phyloP scores from a whole-genome alignment of 2,113 vertebrate genomes.

The Aplodontia rufa region DNA sequence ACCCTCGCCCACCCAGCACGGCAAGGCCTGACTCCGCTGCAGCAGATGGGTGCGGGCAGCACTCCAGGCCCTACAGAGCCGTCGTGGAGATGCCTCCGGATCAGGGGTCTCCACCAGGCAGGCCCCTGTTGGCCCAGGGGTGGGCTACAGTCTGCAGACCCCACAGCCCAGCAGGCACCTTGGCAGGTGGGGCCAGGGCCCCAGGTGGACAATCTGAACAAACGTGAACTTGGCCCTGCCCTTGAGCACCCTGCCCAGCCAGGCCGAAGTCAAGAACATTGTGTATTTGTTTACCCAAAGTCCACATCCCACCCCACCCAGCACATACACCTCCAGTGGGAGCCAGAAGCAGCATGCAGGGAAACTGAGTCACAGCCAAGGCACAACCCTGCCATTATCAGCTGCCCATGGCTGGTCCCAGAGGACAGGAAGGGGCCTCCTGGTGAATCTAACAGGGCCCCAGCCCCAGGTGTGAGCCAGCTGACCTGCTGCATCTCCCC shows the following conservation, averaged over 20 bases:
- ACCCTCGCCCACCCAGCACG: accelerated
- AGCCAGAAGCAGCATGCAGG: neutral
- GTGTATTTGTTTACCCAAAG: neutral
- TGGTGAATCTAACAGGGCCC: neutral
- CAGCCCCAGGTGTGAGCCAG: accelerated
- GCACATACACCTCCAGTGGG: neutral
- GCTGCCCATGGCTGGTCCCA: neutral
- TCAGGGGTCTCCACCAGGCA: accelerated
- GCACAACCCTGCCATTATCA: neutral
- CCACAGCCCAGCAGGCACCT: accelerated
- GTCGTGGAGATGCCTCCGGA: neutral
- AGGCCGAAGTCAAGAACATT: neutral
- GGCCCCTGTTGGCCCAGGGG: neutral
- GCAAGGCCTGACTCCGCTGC: neutral
- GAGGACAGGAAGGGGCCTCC: neutral
- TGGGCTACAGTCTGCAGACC: neutral
- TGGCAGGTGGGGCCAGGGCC: accelerated
- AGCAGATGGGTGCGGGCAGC: accelerated
- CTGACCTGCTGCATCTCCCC: neutral
- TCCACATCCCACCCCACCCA: neutral
- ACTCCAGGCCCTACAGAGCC: neutral
- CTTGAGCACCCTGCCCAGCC: neutral
- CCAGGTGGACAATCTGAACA: accelerated
- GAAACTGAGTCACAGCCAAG: neutral
- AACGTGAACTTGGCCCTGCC: neutral